Base-by-base conservation (phyloP, 1,140 invertebrate species). In the Drosophila equinoxialis region DNA sequence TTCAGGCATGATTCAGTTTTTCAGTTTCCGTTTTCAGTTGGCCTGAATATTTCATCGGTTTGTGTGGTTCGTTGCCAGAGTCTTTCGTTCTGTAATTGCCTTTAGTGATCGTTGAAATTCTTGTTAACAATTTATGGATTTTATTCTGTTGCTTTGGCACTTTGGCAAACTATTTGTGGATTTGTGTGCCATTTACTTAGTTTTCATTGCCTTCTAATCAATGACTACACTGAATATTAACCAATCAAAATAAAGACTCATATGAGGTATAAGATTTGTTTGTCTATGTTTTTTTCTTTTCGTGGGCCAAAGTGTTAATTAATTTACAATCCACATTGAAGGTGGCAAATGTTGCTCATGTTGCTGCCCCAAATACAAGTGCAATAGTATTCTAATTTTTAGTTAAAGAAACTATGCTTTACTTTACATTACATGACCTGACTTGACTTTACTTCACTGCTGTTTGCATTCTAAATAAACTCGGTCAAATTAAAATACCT, bases 241-340 rank as follows among this genome's bases (percentile, higher is more conserved):
- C 17, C 23, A n/a, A 10, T 26, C 45, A 20, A 48, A 48, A 71
- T 69, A n/a, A 33, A 59, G 17, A 33, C 10, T 39, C 11, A 4
- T 39, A 11, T 17, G 7, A 2, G 23, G 35, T 37, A 37, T 37
- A 37, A 3, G 5, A 13, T 39, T 11, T 11, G 37, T 48, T 17
- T 4, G 8, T 33, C 13, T 35, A 30, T 26, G 30, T 45, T 54
- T 65, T 65, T 51, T 42, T 13, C 55, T 61, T 61, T 23, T 39
- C 11, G 20, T 20, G 33, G 45, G 59, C 39, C 41, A 30, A 68
- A 20, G 82, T 87, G 82, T 82, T 87, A 86, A 87, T 86, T 87
- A 59, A 87, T 76, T 87, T 84, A 84, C 81, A 60, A 63, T 6
- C 71, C 68, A 73, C 74, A 58, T 65, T 77, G 67, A 51, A 51